Evolutionary conservation across 2,888 invertebrate genomes (phyloP).

Genomic region (Heliconius aoede): DNA sequence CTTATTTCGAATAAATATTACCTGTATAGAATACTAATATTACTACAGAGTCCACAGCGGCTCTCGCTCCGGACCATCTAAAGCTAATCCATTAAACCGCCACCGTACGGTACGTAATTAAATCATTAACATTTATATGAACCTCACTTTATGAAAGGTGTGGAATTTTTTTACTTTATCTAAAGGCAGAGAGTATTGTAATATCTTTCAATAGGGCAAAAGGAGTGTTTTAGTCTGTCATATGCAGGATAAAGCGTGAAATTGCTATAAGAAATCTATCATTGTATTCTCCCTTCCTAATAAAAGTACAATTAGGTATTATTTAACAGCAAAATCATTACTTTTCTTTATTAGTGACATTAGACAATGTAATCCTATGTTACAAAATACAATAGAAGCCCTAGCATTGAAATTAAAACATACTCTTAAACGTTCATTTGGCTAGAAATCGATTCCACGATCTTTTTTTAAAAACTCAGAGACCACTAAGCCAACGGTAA

Average conservation of each 20-base stretch:
- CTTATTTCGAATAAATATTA: neutral
- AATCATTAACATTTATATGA: slow-evolving; percentile 51
- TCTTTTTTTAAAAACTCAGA: no score
- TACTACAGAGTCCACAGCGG: neutral
- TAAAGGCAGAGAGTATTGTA: neutral
- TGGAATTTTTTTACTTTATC: neutral
- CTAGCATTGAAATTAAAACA: no score
- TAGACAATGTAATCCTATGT: no score
- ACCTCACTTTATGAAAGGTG: neutral
- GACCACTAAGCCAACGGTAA: neutral
- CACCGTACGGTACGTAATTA: slow-evolving; percentile 44
- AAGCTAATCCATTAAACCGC: slow-evolving; percentile 40
- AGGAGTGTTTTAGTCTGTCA: no score
- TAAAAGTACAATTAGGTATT: no score
- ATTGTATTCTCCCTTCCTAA: no score
- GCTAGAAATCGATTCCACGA: neutral
- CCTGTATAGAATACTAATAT: neutral
- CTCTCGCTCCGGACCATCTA: slow-evolving; percentile 19
- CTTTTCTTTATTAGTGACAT: no score
- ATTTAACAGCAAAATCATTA: no score
- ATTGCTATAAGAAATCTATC: no score
- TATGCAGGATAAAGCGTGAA: no score
- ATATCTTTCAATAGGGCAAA: neutral
- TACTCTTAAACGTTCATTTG: no score
- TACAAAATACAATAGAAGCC: no score